Percentiles rank a stretch among this genome's conserved stretches.
phyloP scores from a whole-genome alignment of 2,888 invertebrate species.

The Scelioninae gen. 1 region DNA sequence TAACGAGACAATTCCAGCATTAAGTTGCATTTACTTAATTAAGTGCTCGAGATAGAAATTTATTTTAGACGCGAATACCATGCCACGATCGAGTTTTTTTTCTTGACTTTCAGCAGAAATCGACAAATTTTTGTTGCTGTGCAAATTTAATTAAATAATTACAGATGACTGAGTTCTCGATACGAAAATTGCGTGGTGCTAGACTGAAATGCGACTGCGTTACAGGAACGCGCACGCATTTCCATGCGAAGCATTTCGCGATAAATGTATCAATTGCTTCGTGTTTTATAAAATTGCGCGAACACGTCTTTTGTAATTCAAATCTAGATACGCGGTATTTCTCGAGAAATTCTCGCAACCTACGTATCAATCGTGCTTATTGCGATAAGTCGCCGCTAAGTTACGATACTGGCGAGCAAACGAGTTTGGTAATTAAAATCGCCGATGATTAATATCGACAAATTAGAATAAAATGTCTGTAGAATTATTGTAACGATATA shows the following conservation, averaged over 20 bases:
- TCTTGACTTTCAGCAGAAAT: too few relatives aligned
- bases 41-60: background rate
- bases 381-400: conserved; percentile 39
- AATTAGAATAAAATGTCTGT: background rate
- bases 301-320: conserved; percentile 51
- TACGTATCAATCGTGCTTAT: conserved; percentile 35
- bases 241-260: conserved; percentile 42
- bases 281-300: conserved; percentile 49
- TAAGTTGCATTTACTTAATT: background rate
- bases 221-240: conserved; percentile 26
- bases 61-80: too few relatives aligned
- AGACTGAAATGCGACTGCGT: conserved; percentile 10
- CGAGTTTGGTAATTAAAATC: conserved; percentile 43
- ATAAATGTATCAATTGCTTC: conserved; percentile 52
- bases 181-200: background rate
- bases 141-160: conserved; percentile 2
- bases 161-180: conserved; percentile 9
- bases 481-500: background rate
- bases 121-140: background rate
- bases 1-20: conserved; percentile 11
- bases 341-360: conserved; percentile 47
- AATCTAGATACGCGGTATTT: conserved; percentile 50
- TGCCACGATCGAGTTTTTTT: too few relatives aligned
- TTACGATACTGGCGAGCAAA: conserved; percentile 12
- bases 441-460: background rate